A percentile compares a stretch with the other conserved stretches of the same genome.
Conservation (phyloP, 1,140 invertebrate species). For the Drosophila busckii region DNA sequence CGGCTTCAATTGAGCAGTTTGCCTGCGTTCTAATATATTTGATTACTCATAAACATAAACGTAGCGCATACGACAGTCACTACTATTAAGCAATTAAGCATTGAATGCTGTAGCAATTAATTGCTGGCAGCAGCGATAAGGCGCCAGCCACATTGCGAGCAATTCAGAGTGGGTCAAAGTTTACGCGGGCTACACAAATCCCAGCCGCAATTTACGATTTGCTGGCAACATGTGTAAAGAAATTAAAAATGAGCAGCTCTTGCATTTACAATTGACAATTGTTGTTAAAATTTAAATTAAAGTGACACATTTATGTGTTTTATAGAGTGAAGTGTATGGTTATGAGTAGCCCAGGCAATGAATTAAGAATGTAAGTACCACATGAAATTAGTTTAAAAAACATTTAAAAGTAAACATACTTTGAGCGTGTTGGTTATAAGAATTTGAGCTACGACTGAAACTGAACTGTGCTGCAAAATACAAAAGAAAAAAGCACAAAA, state of each 20-base stretch:
- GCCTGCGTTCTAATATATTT: background rate
- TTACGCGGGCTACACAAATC: slow-evolving; percentile 32
- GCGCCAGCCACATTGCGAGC: slow-evolving; percentile 16
- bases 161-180: slow-evolving; percentile 42
- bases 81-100: background rate
- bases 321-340: too few relatives aligned
- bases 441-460: slow-evolving; percentile 70
- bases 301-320: slow-evolving; percentile 29
- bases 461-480: slow-evolving; percentile 67
- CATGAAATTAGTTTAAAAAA: slow-evolving; percentile 43
- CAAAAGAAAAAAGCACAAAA: slow-evolving; percentile 17
- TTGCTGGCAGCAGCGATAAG: slow-evolving; percentile 13
- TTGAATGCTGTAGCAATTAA: slow-evolving; percentile 16
- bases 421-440: slow-evolving; percentile 69
- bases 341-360: too few relatives aligned
- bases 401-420: slow-evolving; percentile 56
- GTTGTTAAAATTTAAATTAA: slow-evolving; percentile 45
- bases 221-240: background rate
- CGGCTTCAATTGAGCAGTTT: background rate
- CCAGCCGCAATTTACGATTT: slow-evolving; percentile 17
- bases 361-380: background rate
- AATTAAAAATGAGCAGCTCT: too few relatives aligned
- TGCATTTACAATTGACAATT: background rate
- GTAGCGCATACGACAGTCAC: slow-evolving; percentile 7
- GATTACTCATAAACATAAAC: background rate